Conservation (phyloP, 1,140 invertebrate genomes). For the Rhyzopertha dominica region DNA sequence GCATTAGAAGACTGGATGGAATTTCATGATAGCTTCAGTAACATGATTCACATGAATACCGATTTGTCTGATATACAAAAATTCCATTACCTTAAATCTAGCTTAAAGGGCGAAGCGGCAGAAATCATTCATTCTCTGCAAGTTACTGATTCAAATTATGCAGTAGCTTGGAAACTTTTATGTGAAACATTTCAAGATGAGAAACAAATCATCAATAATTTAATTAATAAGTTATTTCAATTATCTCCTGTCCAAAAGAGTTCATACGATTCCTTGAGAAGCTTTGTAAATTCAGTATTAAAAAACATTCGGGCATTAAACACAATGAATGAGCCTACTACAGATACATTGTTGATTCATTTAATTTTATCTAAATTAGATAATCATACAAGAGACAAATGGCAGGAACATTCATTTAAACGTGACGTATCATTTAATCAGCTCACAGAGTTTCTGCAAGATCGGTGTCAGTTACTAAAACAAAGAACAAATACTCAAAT, state of each 20-base stretch:
- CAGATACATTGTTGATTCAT: no score
- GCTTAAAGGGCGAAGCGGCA: slow-evolving; percentile 31
- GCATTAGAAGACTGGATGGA: slow-evolving; percentile 31
- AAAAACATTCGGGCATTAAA: slow-evolving; percentile 24
- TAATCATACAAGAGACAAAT: no score
- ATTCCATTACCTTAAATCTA: slow-evolving; percentile 33
- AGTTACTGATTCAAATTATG: slow-evolving; percentile 39
- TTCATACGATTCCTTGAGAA: slow-evolving; percentile 14
- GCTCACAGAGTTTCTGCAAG: no score
- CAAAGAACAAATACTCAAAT: no score
- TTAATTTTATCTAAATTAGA: no score
- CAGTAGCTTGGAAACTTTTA: slow-evolving; percentile 34
- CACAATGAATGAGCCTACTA: no score
- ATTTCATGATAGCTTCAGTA: slow-evolving; percentile 31
- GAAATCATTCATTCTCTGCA: slow-evolving; percentile 32
- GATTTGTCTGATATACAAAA: slow-evolving; percentile 30
- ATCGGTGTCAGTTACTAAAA: no score
- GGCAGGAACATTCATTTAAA: no score
- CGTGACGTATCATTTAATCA: no score
- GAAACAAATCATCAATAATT: slow-evolving; percentile 27
- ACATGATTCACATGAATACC: slow-evolving; percentile 28
- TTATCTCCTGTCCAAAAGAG: slow-evolving; percentile 22
- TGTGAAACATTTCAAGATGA: slow-evolving; percentile 37
- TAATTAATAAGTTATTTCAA: slow-evolving; percentile 28
- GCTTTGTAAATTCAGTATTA: slow-evolving; percentile 18